Evolutionary conservation across 2,888 invertebrate species (phyloP).

Genomic region (Agrilus biguttatus): DNA sequence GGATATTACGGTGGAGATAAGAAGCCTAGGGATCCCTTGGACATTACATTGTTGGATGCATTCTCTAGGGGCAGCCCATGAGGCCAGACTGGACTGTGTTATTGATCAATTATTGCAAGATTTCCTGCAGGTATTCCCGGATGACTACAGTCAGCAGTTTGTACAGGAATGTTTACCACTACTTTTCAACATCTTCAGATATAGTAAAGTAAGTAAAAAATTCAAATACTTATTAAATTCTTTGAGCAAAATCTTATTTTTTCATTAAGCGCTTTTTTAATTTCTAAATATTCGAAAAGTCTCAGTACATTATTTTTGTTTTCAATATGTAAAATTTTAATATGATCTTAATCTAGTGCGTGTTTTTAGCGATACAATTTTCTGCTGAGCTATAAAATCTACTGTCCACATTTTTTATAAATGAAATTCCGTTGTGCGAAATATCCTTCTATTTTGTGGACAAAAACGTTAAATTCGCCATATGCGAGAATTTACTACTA

Average conservation of each 20-base stretch:
- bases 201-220: conserved; percentile 56
- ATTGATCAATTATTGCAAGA: conserved; percentile 82
- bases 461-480: conserved; percentile 2
- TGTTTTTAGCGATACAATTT: too few species aligned
- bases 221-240: too few species aligned
- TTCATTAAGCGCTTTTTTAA: too few species aligned
- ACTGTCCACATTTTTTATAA: too few species aligned
- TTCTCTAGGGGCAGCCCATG: conserved; percentile 74
- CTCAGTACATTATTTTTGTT: too few species aligned
- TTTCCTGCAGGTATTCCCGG: conserved; percentile 80
- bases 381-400: too few species aligned
- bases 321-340: too few species aligned
- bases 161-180: conserved; percentile 81
- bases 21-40: conserved; percentile 80
- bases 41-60: conserved; percentile 88
- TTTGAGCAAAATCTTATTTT: too few species aligned
- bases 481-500: not conserved
- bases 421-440: too few species aligned
- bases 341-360: too few species aligned
- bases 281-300: too few species aligned
- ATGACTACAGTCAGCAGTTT: conserved; percentile 78
- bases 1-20: conserved; percentile 77
- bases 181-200: conserved; percentile 77
- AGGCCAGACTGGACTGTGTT: conserved; percentile 66
- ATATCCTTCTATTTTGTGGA: not conserved